Base-by-base conservation (phyloP, 1,140 invertebrate species). In the Sweltsa coloradensis region DNA sequence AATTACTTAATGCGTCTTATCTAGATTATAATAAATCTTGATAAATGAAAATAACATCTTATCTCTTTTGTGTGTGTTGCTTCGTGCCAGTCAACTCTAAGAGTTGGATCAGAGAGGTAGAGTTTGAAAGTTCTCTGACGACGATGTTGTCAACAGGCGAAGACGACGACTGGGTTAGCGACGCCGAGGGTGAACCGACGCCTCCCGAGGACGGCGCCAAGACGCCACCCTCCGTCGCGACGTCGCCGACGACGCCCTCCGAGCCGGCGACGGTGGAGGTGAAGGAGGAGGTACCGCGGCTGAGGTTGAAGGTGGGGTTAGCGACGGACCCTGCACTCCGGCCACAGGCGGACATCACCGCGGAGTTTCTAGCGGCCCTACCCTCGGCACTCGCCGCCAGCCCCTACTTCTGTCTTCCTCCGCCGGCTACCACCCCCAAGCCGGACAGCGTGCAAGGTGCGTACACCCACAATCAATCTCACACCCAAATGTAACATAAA, bases 281-380 rank as follows among this genome's bases (percentile, higher is more conserved):
- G 11, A 67, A 67, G 49, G 66, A 59, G 55, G 21, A 63, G 57
- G 63, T 76, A 25, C 83, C 83, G 49, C 74, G 79, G 56, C 68
- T 88, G 52, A 74, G 84, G 51, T 70, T 88, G 36, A 87, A 86
- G 64, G 64, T 81, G 47, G 79, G 75, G 62, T 72, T 88, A 44
- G 84, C 84, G 48, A 86, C 83, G 18, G 84, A 88, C 65, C 85
- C 85, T 2, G 85, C 85, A 9, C 66, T 84, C 7, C 75, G 80
- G 45, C 46, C 49, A 19, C 36, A 27, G 14, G 27, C 50, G 11
- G 14, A 18, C 13, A 9, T 18, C 23, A 5, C 42, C 4, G 42
- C 16, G 13, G 45, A 7, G 26, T n/a, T n/a, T n/a, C 18, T 21
- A 26, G 48, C 50, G 49, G 52, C 36, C 5, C 51, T 57, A 22